Percentiles rank a stretch among this genome's conserved stretches.
These are phyloP conservation scores for Spatula clypeata DNA, from an alignment of 2,797 vertebrate species.

Conservation along the genomic window DNA sequence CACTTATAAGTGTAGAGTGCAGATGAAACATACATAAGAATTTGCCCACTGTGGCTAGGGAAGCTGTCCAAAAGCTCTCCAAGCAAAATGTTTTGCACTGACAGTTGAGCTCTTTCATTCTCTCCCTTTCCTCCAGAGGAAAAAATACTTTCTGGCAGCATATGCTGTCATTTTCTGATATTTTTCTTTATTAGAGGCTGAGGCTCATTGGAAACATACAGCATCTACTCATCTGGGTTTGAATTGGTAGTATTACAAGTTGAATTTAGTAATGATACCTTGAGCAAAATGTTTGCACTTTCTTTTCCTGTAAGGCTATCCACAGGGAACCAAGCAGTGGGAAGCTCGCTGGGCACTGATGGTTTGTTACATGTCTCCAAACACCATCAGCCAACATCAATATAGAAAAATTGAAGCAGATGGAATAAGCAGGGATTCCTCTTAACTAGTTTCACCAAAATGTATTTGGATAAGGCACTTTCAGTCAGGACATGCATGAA, in stretches of 20 bases:
- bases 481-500: not conserved
- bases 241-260: not conserved
- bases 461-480: not conserved
- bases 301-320: not conserved
- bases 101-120: constrained; percentile 17
- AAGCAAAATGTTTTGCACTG: constrained; percentile 14
- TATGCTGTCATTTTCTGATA: constrained; percentile 19
- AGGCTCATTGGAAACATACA: not conserved
- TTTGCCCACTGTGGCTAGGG: not conserved
- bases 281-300: not conserved
- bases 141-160: constrained; percentile 30
- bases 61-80: constrained; percentile 14
- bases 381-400: not conserved
- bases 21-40: not conserved
- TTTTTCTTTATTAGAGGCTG: constrained; percentile 8
- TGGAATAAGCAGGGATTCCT: not conserved
- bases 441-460: not conserved
- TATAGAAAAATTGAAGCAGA: not conserved
- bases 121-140: not conserved
- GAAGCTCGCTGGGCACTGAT: not conserved
- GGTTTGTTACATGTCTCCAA: not conserved
- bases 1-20: not conserved
- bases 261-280: not conserved
- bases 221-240: not conserved
- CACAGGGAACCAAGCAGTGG: not conserved